Percentiles rank a stretch among this genome's conserved stretches.
phyloP scores from a whole-genome alignment of 2,113 vertebrate species.

The Cercocebus atys region DNA sequence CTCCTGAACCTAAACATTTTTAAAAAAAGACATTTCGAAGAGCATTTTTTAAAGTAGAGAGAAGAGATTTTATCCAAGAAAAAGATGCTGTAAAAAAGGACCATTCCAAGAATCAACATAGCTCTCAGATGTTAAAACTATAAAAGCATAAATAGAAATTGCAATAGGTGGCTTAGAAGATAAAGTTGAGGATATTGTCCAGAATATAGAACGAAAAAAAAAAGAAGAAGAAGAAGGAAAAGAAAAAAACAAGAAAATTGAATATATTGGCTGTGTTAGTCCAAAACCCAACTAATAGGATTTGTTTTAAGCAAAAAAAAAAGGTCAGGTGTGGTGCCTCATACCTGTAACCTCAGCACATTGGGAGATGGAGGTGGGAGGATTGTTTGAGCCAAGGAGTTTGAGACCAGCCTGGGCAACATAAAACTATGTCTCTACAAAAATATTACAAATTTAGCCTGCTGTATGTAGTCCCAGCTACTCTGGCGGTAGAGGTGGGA shows the following conservation, averaged over 20 bases:
- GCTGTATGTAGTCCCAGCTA: too few relatives aligned
- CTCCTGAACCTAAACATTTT: too few relatives aligned
- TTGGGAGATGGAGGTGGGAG: too few relatives aligned
- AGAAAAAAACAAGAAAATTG: not conserved
- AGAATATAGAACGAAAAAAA: not conserved
- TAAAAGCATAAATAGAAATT: not conserved
- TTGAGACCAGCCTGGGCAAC: too few relatives aligned
- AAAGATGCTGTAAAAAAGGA: not conserved
- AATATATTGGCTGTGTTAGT: not conserved
- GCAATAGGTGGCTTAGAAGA: not conserved
- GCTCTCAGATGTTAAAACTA: slow-evolving; percentile 13
- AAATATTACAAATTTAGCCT: too few relatives aligned
- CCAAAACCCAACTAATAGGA: not conserved
- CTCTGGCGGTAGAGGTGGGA: too few relatives aligned
- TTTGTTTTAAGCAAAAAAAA: not conserved
- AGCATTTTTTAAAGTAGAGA: not conserved
- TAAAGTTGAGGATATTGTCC: not conserved
- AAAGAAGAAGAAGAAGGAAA: not conserved
- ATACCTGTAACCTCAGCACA: too few relatives aligned
- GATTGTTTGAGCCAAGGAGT: too few relatives aligned
- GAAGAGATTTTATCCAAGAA: not conserved
- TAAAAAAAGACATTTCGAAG: not conserved
- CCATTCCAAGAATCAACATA: not conserved
- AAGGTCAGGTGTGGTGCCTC: too few relatives aligned
- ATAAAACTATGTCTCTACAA: too few relatives aligned